Evolutionary conservation across 2,888 invertebrate species (phyloP).

Genomic region (Scaptomyza tumidula): DNA sequence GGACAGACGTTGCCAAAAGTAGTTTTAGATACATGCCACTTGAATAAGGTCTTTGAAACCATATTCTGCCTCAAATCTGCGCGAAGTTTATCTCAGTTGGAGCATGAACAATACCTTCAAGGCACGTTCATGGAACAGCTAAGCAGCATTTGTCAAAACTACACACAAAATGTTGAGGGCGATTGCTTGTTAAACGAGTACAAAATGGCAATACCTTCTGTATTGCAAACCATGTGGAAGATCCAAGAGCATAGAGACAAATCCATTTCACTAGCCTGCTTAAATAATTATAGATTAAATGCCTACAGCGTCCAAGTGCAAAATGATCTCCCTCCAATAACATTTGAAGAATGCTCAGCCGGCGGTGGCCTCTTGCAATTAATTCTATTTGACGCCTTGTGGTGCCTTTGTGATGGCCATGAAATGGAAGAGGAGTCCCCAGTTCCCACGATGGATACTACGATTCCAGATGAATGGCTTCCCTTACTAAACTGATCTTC

Average conservation of each 20-base stretch:
- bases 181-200: slow-evolving; percentile 19
- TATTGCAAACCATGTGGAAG: slow-evolving; percentile 43
- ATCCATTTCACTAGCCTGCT: slow-evolving; percentile 25
- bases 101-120: slow-evolving; percentile 11
- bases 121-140: slow-evolving; percentile 15
- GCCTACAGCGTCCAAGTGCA: slow-evolving; percentile 32
- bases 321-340: slow-evolving; percentile 43
- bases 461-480: slow-evolving; percentile 34
- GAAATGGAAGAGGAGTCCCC: slow-evolving; percentile 31
- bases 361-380: slow-evolving; percentile 43
- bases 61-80: slow-evolving; percentile 37
- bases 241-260: slow-evolving; percentile 31
- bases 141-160: slow-evolving; percentile 1
- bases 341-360: slow-evolving; percentile 39
- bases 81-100: slow-evolving; percentile 14
- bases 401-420: slow-evolving; percentile 32
- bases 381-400: slow-evolving; percentile 42
- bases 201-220: slow-evolving; percentile 15
- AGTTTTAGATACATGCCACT: slow-evolving; percentile 29
- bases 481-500: slow-evolving; percentile 23
- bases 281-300: slow-evolving; percentile 38
- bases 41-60: slow-evolving; percentile 20
- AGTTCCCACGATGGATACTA: slow-evolving; percentile 1
- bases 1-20: slow-evolving; percentile 22
- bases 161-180: slow-evolving; percentile 26